Evolutionary conservation across 1,140 invertebrate genomes (phyloP).

Genomic region (Drosophila subobscura): DNA sequence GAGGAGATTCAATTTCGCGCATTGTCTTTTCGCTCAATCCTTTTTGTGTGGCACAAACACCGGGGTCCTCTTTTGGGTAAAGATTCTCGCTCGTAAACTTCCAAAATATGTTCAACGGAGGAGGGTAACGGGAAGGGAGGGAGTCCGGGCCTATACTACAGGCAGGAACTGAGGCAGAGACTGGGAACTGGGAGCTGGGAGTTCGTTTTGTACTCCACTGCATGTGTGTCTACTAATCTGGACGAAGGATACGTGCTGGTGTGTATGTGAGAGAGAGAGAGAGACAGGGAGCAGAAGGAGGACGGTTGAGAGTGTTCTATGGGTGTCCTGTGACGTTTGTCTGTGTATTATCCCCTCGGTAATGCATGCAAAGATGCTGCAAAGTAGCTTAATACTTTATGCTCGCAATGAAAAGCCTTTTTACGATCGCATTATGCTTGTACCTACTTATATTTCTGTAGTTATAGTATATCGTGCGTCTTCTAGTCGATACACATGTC

Average conservation of each 20-base stretch:
- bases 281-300: not conserved
- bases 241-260: constrained; percentile 36
- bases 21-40: not conserved
- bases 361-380: constrained; percentile 81
- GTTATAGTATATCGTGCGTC: constrained; percentile 42
- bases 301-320: constrained; percentile 2
- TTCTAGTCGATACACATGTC: constrained; percentile 60
- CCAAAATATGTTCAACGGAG: too few relatives aligned
- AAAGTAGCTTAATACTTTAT: constrained; percentile 82
- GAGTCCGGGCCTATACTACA: too few relatives aligned
- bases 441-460: constrained; percentile 74
- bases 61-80: not conserved
- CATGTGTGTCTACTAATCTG: constrained; percentile 28
- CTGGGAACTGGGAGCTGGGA: not conserved
- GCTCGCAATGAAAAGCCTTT: constrained; percentile 80
- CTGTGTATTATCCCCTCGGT: constrained; percentile 77
- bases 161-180: too few relatives aligned
- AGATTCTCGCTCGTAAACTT: constrained; percentile 3
- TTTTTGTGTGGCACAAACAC: too few relatives aligned
- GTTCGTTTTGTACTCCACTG: not conserved
- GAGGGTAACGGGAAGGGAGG: too few relatives aligned
- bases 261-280: not conserved
- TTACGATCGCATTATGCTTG: constrained; percentile 81
- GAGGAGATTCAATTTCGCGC: constrained; percentile 41
- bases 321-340: constrained; percentile 34